Conservation (phyloP, 2,113 vertebrate species). For the Eulacestoma nigropectus region DNA sequence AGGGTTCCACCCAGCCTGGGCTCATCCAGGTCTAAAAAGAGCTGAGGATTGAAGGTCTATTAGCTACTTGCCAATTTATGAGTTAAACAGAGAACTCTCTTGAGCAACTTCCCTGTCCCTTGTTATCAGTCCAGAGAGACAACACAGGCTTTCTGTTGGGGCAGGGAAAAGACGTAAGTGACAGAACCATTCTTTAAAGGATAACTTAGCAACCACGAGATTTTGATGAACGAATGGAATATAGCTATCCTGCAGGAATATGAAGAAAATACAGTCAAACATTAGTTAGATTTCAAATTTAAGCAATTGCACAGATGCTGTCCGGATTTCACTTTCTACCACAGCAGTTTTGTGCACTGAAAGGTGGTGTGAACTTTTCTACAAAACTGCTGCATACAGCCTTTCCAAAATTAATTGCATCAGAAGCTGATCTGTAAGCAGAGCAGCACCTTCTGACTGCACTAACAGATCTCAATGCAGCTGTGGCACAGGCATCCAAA, state of each 20-base stretch:
- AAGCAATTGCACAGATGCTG: background rate
- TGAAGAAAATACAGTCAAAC: background rate
- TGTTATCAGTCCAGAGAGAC: background rate
- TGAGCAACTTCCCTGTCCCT: background rate
- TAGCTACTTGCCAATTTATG: background rate
- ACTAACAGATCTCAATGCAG: background rate
- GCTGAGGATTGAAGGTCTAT: background rate
- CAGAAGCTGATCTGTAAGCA: background rate
- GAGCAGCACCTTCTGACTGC: background rate
- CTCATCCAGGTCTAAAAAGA: background rate
- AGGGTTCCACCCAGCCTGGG: background rate
- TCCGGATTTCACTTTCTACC: background rate
- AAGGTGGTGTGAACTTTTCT: background rate
- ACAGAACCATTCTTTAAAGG: background rate
- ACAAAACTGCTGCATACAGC: background rate
- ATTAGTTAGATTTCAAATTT: background rate
- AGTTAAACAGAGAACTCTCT: background rate
- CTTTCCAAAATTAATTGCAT: background rate
- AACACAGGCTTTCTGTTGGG: background rate
- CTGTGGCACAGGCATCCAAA: background rate
- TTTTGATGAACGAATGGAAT: background rate
- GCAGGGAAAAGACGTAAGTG: background rate
- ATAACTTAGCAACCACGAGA: background rate
- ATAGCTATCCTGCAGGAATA: background rate
- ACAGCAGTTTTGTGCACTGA: background rate